Percentiles rank a stretch among this genome's conserved stretches.
These are phyloP conservation scores for Ataeniobius toweri DNA, from an alignment of 2,797 vertebrate genomes.

Conservation along the genomic window DNA sequence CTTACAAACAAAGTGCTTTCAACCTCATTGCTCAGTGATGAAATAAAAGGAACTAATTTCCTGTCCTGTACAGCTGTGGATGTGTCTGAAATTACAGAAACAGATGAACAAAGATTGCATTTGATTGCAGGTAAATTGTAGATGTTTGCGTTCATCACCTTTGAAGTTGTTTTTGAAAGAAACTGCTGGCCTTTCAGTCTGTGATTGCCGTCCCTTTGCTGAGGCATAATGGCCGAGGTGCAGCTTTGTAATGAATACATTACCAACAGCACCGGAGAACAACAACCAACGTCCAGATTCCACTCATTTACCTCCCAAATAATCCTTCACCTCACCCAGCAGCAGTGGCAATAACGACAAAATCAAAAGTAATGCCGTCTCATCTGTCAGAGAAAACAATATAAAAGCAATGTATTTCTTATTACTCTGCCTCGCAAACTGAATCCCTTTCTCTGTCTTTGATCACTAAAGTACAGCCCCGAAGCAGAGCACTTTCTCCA, in stretches of 20 bases:
- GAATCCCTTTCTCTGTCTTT: constrained; percentile 47
- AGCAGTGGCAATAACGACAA: constrained; percentile 54
- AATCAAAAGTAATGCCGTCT: constrained; percentile 59
- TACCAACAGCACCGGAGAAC: constrained; percentile 56
- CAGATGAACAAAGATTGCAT: constrained; percentile 69
- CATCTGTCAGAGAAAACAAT: constrained; percentile 67
- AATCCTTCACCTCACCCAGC: constrained; percentile 59
- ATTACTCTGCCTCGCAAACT: constrained; percentile 51
- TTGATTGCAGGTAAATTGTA: constrained; percentile 75
- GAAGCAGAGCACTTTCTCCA: constrained; percentile 65
- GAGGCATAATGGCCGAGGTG: constrained; percentile 62
- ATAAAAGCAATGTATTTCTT: constrained; percentile 73
- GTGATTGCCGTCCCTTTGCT: constrained; percentile 66
- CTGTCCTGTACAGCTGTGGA: constrained; percentile 46
- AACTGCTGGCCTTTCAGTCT: constrained; percentile 67
- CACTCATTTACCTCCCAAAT: constrained; percentile 72
- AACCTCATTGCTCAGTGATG: constrained; percentile 36
- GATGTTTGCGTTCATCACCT: constrained; percentile 59
- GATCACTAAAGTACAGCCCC: constrained; percentile 64
- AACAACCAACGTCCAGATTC: constrained; percentile 69
- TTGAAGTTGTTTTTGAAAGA: constrained; percentile 66
- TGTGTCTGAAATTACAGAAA: constrained; percentile 64
- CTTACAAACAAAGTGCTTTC: constrained; percentile 34
- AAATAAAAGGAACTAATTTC: constrained; percentile 64
- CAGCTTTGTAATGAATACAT: constrained; percentile 71